These are phyloP conservation scores for Stratiolaelaps scimitus DNA, from an alignment of 1,140 invertebrate species.

Conservation along the genomic window DNA sequence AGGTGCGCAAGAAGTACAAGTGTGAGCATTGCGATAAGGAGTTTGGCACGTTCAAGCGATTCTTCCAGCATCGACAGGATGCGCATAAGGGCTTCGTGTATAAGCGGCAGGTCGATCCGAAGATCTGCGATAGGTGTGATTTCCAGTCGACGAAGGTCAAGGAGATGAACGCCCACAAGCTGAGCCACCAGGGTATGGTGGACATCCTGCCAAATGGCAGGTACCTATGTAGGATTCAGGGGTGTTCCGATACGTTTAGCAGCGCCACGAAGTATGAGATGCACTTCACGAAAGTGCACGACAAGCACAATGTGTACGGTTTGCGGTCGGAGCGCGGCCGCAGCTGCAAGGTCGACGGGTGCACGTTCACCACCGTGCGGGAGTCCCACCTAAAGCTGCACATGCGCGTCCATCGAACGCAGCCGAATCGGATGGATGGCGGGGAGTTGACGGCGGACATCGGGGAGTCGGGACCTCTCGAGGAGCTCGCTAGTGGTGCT, in stretches of 20 bases:
- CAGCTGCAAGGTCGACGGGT: slow-evolving; percentile 8
- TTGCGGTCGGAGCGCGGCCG: background rate
- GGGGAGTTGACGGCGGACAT: too few species aligned
- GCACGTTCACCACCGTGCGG: slow-evolving; percentile 5
- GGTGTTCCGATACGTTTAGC: slow-evolving; percentile 20
- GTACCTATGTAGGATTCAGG: slow-evolving; percentile 11
- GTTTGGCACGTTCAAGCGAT: slow-evolving; percentile 12
- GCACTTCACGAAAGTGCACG: slow-evolving; percentile 26
- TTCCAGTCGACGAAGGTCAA: slow-evolving; percentile 27
- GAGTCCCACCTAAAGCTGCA: slow-evolving; percentile 24
- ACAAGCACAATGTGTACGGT: slow-evolving; percentile 7
- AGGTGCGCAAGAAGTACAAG: slow-evolving; percentile 24
- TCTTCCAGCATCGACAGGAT: slow-evolving; percentile 26
- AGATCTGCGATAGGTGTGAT: slow-evolving; percentile 20
- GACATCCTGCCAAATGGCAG: background rate
- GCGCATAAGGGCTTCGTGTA: slow-evolving; percentile 26
- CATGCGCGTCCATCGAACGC: slow-evolving; percentile 1
- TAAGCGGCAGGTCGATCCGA: slow-evolving; percentile 23
- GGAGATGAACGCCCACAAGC: slow-evolving; percentile 23
- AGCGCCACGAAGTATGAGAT: slow-evolving; percentile 16
- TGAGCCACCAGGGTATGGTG: slow-evolving; percentile 9
- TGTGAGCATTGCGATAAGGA: slow-evolving; percentile 26
- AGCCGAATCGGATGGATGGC: background rate
- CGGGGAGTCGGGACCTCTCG: background rate
- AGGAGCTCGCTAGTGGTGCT: background rate